phyloP scores from a whole-genome alignment of 2,797 vertebrate species.

The Macroramphosus scolopax region DNA sequence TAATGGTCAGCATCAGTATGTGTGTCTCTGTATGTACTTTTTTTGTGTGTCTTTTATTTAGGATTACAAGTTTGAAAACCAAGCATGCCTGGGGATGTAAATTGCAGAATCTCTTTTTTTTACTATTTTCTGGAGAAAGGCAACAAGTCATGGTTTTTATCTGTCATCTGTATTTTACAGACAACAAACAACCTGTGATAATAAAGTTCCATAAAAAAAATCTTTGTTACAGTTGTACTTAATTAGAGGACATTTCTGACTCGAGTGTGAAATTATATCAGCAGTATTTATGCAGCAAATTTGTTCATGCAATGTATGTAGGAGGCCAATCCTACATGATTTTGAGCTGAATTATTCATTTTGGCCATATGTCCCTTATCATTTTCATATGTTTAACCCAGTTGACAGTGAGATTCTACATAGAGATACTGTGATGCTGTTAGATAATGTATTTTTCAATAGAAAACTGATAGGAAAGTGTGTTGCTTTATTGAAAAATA shows the following conservation, averaged over 20 bases:
- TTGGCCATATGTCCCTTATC: conserved; percentile 15
- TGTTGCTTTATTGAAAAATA: conserved; percentile 56
- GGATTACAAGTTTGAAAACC: conserved; percentile 1
- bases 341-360: conserved; percentile 16
- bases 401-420: conserved; percentile 39
- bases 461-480: conserved; percentile 36
- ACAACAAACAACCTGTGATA: background rate
- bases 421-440: conserved; percentile 47
- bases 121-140: background rate
- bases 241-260: conserved; percentile 11
- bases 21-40: conserved; percentile 5
- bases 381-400: conserved; percentile 13
- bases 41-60: background rate
- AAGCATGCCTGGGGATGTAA: too few relatives aligned
- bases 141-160: conserved; percentile 1
- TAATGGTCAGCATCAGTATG: conserved; percentile 8
- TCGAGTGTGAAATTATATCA: conserved; percentile 5
- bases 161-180: conserved; percentile 4
- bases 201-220: background rate
- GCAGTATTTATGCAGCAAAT: background rate
- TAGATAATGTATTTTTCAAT: conserved; percentile 49
- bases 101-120: background rate
- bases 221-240: conserved; percentile 2
- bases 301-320: too few relatives aligned
- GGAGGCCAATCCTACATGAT: too few relatives aligned